phyloP scores from a whole-genome alignment of 2,113 vertebrate species.

The Tachysurus fulvidraco region DNA sequence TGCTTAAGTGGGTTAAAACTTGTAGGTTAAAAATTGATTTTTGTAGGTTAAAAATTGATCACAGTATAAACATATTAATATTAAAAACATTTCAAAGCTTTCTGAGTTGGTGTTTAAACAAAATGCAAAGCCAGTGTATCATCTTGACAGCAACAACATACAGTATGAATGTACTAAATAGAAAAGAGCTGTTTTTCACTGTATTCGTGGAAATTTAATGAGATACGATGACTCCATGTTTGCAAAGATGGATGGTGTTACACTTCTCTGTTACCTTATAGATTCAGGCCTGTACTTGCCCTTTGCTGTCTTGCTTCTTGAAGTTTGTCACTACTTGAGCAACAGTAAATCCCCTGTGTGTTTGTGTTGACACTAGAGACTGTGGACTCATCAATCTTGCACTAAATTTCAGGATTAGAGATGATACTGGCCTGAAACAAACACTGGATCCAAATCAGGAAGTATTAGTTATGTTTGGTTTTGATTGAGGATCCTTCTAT shows the following conservation, averaged over 20 bases:
- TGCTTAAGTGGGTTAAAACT: too few species aligned
- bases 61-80: background rate
- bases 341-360: background rate
- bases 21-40: background rate
- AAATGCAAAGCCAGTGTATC: conserved; percentile 41
- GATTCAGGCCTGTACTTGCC: background rate
- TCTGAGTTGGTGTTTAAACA: background rate
- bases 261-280: background rate
- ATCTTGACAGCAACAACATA: conserved; percentile 31
- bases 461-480: too few species aligned
- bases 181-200: conserved; percentile 63
- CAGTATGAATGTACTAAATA: conserved; percentile 59
- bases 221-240: conserved; percentile 31
- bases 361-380: background rate
- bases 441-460: background rate
- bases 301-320: conserved; percentile 21
- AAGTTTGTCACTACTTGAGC: conserved; percentile 3
- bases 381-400: background rate
- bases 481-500: background rate
- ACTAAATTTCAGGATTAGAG: background rate
- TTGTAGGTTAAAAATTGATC: too few species aligned
- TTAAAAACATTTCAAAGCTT: background rate
- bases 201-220: conserved; percentile 65
- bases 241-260: background rate
- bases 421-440: background rate